Percentiles rank a stretch among this genome's conserved stretches.
phyloP scores from a whole-genome alignment of 2,888 invertebrate species.

The Calameuta pallipes region DNA sequence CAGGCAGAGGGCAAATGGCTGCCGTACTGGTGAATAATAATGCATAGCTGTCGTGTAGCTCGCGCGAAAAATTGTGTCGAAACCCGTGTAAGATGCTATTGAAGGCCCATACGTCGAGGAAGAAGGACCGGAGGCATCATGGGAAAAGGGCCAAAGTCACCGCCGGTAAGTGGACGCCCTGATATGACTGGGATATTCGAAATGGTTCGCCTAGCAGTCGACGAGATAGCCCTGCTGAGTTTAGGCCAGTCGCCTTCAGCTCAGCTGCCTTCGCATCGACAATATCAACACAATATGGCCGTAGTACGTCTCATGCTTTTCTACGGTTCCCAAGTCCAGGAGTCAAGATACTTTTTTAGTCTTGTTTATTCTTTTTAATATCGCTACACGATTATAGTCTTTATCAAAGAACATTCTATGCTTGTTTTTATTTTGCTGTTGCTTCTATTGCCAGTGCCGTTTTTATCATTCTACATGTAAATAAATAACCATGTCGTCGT shows the following conservation, averaged over 20 bases:
- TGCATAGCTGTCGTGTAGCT: slow-evolving; percentile 48
- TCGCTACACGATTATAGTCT: background rate
- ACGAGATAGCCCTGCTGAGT: slow-evolving; percentile 46
- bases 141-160: slow-evolving; percentile 56
- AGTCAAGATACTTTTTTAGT: background rate
- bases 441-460: background rate
- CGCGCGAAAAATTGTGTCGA: slow-evolving; percentile 38
- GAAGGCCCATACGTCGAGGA: slow-evolving; percentile 53
- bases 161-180: slow-evolving; percentile 58
- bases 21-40: slow-evolving; percentile 55
- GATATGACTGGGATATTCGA: slow-evolving; percentile 36
- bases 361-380: background rate
- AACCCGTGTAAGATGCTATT: slow-evolving; percentile 56
- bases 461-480: background rate
- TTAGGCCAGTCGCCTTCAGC: slow-evolving; percentile 22
- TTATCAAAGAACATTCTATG: background rate
- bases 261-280: slow-evolving; percentile 13
- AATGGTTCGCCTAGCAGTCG: slow-evolving; percentile 48
- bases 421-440: background rate
- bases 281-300: slow-evolving; percentile 27
- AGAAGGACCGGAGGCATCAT: slow-evolving; percentile 58
- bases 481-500: background rate
- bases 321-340: background rate
- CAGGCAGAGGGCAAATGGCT: slow-evolving; percentile 45
- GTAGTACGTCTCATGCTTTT: background rate